Evolutionary conservation across 2,113 vertebrate genomes (phyloP).

Genomic region (Oryzias woworae): DNA sequence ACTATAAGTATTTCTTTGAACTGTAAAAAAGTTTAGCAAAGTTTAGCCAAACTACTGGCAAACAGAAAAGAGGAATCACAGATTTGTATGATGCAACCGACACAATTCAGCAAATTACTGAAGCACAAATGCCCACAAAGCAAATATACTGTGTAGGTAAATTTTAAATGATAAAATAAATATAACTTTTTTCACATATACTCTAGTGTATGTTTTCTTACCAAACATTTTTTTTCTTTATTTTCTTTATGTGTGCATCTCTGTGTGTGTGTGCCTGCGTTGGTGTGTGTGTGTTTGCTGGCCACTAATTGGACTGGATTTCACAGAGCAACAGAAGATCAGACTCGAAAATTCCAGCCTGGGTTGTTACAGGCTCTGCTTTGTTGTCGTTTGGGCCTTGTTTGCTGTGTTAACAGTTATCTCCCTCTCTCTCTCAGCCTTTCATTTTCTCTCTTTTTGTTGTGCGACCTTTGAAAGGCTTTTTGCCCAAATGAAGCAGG

Average conservation of each 20-base stretch:
- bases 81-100: too few species aligned
- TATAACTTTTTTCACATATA: background rate
- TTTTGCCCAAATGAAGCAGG: slow-evolving; percentile 48
- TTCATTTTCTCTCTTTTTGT: slow-evolving; percentile 23
- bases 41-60: too few species aligned
- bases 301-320: slow-evolving; percentile 78
- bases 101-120: background rate
- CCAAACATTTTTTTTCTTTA: background rate
- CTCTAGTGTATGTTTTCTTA: background rate
- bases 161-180: background rate
- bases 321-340: slow-evolving; percentile 74
- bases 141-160: background rate
- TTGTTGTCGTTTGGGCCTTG: slow-evolving; percentile 66
- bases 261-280: too few species aligned
- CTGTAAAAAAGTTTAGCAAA: too few species aligned
- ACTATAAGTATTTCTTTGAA: too few species aligned
- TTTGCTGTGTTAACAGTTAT: slow-evolving; percentile 80
- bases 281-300: slow-evolving; percentile 21
- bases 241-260: background rate
- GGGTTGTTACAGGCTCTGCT: slow-evolving; percentile 70
- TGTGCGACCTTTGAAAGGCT: slow-evolving; percentile 57
- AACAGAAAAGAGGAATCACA: too few species aligned
- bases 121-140: background rate
- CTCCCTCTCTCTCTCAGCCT: slow-evolving; percentile 50
- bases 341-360: slow-evolving; percentile 77